Percentiles rank a stretch among this genome's conserved stretches.
Conservation (phyloP, 2,888 invertebrate species). For the Arge pagana region DNA sequence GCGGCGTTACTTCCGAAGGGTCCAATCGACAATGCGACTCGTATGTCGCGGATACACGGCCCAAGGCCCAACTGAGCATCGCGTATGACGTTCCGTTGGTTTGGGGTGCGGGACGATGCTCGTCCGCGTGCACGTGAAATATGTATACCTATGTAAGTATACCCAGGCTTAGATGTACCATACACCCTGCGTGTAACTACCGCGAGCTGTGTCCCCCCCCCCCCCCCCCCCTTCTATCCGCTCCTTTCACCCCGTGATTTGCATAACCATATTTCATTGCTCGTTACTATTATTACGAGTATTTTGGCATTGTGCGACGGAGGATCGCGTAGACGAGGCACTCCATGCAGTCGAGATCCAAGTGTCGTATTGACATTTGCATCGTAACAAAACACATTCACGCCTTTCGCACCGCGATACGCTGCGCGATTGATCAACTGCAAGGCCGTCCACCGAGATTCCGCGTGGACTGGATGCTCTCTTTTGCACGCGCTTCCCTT, state of each 20-base stretch:
- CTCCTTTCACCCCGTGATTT: slow-evolving; percentile 36
- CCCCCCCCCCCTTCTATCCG: slow-evolving; percentile 2
- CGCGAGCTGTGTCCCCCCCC: slow-evolving; percentile 6
- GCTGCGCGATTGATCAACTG: too few species aligned
- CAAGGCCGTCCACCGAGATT: too few species aligned
- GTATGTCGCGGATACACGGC: too few species aligned
- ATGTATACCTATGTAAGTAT: background rate
- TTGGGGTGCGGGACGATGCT: background rate
- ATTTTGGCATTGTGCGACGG: slow-evolving; percentile 40
- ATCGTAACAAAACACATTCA: slow-evolving; percentile 52
- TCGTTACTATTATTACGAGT: slow-evolving; percentile 54
- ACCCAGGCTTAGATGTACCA: background rate
- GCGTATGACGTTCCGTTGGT: too few species aligned
- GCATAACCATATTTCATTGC: slow-evolving; percentile 53
- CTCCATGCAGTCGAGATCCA: background rate
- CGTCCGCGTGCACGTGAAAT: background rate
- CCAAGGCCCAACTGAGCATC: slow-evolving; percentile 15
- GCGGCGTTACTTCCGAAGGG: background rate
- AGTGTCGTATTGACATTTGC: slow-evolving; percentile 51
- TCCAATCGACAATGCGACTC: background rate
- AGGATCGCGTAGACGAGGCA: slow-evolving; percentile 36
- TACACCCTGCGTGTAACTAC: too few species aligned
- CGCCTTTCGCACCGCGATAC: slow-evolving; percentile 41
- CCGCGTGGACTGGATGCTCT: too few species aligned
- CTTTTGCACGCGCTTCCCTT: too few species aligned